Percentiles rank a stretch among this genome's conserved stretches.
Evolutionary conservation across 2,113 vertebrate genomes (phyloP).

Genomic region (Hyperoodon ampullatus): DNA sequence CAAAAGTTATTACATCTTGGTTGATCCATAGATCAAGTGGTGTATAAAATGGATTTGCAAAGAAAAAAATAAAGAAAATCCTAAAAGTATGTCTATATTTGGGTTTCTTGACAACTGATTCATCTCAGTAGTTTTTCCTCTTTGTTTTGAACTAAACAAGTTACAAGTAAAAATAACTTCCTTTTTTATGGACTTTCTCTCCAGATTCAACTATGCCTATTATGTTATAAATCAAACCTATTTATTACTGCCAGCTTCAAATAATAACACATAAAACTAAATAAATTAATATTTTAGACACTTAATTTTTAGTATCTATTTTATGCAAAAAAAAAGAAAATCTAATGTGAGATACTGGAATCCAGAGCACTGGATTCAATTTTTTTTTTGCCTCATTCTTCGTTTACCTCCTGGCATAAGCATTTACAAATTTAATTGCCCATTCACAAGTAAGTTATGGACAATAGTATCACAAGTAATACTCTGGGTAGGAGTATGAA

Average conservation of each 20-base stretch:
- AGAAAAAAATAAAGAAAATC: not conserved
- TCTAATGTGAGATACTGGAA: not conserved
- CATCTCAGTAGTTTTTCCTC: conserved; percentile 77
- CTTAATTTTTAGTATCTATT: not conserved
- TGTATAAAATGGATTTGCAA: conserved; percentile 23
- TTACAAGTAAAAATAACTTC: conserved; percentile 68
- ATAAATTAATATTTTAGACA: not conserved
- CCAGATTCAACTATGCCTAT: conserved; percentile 37
- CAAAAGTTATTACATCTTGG: not conserved
- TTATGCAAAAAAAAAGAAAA: not conserved
- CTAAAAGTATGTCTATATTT: conserved; percentile 44
- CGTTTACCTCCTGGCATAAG: not conserved
- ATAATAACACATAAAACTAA: not conserved
- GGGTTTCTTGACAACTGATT: conserved; percentile 80
- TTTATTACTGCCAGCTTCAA: not conserved
- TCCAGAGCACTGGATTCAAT: rapidly evolving
- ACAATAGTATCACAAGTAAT: not conserved
- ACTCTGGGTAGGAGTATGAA: not conserved
- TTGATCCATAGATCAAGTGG: not conserved
- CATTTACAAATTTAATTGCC: not conserved
- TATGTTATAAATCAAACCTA: not conserved
- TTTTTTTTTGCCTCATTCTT: not conserved
- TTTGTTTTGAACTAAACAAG: conserved; percentile 81
- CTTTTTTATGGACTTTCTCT: conserved; percentile 49
- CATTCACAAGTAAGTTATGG: not conserved